Percentiles rank a stretch among this genome's conserved stretches.
Conservation (phyloP, 2,113 vertebrate genomes). For the Menura novaehollandiae region DNA sequence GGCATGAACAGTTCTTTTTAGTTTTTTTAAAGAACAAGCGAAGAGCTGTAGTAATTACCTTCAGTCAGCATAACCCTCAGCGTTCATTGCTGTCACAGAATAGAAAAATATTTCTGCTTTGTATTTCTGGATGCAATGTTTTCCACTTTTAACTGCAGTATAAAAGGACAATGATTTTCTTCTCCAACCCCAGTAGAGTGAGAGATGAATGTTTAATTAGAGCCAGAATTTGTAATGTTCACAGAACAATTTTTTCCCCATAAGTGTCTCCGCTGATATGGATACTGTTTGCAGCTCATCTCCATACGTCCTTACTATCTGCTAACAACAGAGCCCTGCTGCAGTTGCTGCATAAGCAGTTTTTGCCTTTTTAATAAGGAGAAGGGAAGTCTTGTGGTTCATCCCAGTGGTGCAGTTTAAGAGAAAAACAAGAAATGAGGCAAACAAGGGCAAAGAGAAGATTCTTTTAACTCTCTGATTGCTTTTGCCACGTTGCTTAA, state of each 20-base stretch:
- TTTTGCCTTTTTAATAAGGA: conserved; percentile 75
- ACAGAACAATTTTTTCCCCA: conserved; percentile 40
- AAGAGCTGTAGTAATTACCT: conserved; percentile 49
- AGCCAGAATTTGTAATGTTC: conserved; percentile 48
- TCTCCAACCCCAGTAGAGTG: conserved; percentile 25
- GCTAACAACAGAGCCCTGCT: conserved; percentile 62
- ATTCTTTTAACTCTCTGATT: conserved; percentile 58
- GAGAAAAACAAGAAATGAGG: conserved; percentile 50
- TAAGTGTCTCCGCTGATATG: conserved; percentile 6
- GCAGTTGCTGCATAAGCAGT: conserved; percentile 81
- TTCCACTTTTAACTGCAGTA: conserved; percentile 48
- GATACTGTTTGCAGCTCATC: conserved; percentile 38
- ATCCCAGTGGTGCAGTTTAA: conserved; percentile 71
- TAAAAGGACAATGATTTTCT: conserved; percentile 57
- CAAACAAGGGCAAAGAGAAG: conserved; percentile 39
- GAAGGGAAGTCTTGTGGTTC: conserved; percentile 48
- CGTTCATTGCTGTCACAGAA: conserved; percentile 25
- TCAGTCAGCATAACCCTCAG: conserved; percentile 49
- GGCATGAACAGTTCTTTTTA: neutral
- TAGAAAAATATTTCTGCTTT: conserved; percentile 50
- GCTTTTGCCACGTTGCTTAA: neutral
- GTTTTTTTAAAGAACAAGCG: neutral
- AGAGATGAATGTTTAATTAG: conserved; percentile 60
- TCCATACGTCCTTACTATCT: conserved; percentile 54
- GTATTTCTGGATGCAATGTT: conserved; percentile 54